Percentiles rank a stretch among this genome's conserved stretches.
Evolutionary conservation across 2,888 invertebrate genomes (phyloP).

Genomic region (Clusia tigrina): DNA sequence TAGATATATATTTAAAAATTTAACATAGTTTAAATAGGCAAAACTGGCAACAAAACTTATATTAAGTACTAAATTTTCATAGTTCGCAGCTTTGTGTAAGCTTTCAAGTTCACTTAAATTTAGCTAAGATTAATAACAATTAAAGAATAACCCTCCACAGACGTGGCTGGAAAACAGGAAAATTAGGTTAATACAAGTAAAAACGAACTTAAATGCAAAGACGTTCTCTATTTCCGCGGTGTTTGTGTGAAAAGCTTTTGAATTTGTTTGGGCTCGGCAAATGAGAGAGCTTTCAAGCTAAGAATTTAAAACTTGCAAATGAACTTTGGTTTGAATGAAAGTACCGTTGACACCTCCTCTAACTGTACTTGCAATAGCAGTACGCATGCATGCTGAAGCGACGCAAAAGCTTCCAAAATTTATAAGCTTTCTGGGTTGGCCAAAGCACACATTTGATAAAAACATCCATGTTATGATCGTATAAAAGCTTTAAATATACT

Average conservation of each 20-base stretch:
- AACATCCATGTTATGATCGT: background rate
- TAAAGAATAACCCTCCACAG: too few species aligned
- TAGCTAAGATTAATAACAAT: slow-evolving; percentile 33
- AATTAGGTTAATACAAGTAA: too few species aligned
- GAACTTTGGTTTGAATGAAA: background rate
- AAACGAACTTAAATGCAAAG: too few species aligned
- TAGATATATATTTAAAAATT: slow-evolving; percentile 48
- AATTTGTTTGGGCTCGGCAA: too few species aligned
- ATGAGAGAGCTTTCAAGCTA: too few species aligned
- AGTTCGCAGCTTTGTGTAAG: slow-evolving; percentile 43
- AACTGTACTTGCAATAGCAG: too few species aligned
- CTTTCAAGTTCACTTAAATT: slow-evolving; percentile 30
- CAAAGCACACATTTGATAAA: background rate
- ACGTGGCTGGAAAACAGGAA: too few species aligned
- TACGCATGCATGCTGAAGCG: background rate
- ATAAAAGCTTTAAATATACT: too few species aligned
- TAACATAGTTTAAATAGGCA: slow-evolving; percentile 64
- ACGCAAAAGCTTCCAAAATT: slow-evolving; percentile 5
- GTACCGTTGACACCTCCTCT: too few species aligned
- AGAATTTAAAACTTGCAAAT: background rate
- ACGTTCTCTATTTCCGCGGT: too few species aligned
- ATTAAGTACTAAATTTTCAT: slow-evolving; percentile 53
- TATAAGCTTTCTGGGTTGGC: too few species aligned
- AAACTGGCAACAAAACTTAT: slow-evolving; percentile 64
- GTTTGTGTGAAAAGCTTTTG: too few species aligned